Evolutionary conservation across 2,888 invertebrate genomes (phyloP).

Genomic region (Caenorhabditis auriculariae): DNA sequence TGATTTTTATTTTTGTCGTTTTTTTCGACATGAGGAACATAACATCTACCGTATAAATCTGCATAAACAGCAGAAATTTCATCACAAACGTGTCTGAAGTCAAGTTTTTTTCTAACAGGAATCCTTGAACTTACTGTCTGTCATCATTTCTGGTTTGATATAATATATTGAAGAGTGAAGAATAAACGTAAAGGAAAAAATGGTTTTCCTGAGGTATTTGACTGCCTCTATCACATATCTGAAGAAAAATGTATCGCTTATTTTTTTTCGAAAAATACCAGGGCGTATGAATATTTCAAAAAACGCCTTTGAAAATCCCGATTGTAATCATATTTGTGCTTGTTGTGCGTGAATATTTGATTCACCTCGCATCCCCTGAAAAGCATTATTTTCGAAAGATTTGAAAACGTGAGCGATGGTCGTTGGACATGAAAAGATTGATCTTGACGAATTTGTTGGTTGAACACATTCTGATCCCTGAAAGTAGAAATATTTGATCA

Average conservation of each 20-base stretch:
- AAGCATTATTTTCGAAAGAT: neutral
- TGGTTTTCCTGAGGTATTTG: slow-evolving; percentile 26
- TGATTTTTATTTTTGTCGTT: slow-evolving; percentile 33
- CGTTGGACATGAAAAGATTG: no score
- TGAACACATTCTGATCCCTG: neutral
- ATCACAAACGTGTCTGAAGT: slow-evolving; percentile 41
- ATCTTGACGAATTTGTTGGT: no score
- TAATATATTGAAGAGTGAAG: slow-evolving; percentile 39
- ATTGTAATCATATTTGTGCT: slow-evolving; percentile 31
- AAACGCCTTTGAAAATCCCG: slow-evolving; percentile 53
- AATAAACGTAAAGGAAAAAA: slow-evolving; percentile 29
- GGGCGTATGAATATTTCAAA: slow-evolving; percentile 51
- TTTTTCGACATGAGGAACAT: slow-evolving; percentile 51
- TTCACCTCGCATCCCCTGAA: slow-evolving; percentile 53
- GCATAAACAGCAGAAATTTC: slow-evolving; percentile 41
- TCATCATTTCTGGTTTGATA: slow-evolving; percentile 50
- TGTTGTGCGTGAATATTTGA: slow-evolving; percentile 36
- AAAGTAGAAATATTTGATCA: neutral
- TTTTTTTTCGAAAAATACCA: slow-evolving; percentile 30
- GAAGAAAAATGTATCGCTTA: neutral
- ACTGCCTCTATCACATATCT: slow-evolving; percentile 41
- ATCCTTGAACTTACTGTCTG: slow-evolving; percentile 45
- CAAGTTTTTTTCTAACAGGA: neutral
- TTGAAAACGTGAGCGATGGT: no score
- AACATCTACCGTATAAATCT: slow-evolving; percentile 56